Conservation (phyloP, 2,888 invertebrate genomes). For the Altica lythri region DNA sequence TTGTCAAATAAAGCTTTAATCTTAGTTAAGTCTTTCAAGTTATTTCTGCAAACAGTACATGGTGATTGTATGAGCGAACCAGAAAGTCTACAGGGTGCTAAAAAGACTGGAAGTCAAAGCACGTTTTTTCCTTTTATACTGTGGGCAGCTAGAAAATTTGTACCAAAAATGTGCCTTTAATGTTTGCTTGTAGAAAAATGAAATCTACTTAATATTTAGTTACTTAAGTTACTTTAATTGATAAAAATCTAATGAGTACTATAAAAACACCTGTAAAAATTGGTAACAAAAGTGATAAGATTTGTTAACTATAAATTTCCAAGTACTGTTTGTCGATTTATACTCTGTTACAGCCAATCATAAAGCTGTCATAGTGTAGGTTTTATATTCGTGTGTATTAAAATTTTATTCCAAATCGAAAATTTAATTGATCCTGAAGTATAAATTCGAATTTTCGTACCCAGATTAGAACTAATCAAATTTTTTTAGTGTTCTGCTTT, state of each 20-base stretch:
- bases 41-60: slow-evolving; percentile 29
- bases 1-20: slow-evolving; percentile 35
- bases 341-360: slow-evolving; percentile 21
- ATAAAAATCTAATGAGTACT: too few relatives aligned
- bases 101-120: slow-evolving; percentile 6
- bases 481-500: too few relatives aligned
- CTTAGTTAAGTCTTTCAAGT: slow-evolving; percentile 29
- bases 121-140: neutral
- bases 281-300: too few relatives aligned
- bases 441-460: too few relatives aligned
- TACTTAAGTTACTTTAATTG: neutral
- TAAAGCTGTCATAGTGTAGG: slow-evolving; percentile 24
- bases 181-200: neutral
- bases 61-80: slow-evolving; percentile 4
- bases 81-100: slow-evolving; percentile 11
- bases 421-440: slow-evolving; percentile 2
- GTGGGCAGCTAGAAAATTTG: slow-evolving; percentile 14
- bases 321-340: slow-evolving; percentile 29
- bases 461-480: neutral
- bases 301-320: too few relatives aligned
- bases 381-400: slow-evolving; percentile 16
- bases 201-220: neutral
- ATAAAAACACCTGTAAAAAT: too few relatives aligned
- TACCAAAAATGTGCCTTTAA: slow-evolving; percentile 20
- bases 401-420: slow-evolving; percentile 18